These are phyloP conservation scores for Drosophila picticornis DNA, from an alignment of 2,888 invertebrate genomes.

Conservation along the genomic window DNA sequence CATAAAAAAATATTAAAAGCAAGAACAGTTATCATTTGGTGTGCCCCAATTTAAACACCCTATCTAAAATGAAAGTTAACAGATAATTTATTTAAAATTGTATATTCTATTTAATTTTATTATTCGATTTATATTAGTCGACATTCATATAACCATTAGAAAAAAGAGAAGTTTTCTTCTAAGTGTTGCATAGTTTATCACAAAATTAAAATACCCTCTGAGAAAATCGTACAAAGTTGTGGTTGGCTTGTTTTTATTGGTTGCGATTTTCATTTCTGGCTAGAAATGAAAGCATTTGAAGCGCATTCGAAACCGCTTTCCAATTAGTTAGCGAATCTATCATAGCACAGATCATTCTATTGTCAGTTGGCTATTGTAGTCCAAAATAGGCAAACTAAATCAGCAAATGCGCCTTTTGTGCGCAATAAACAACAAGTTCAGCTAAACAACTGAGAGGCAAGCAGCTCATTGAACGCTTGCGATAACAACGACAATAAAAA, in stretches of 20 bases:
- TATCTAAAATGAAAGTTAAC: neutral
- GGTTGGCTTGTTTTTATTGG: conserved; percentile 3
- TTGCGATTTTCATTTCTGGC: conserved; percentile 27
- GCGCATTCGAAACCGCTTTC: conserved; percentile 28
- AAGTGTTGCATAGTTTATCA: neutral
- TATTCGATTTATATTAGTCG: neutral
- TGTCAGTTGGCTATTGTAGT: conserved; percentile 51
- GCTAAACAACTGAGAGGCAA: conserved; percentile 36
- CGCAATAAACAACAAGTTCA: conserved; percentile 40
- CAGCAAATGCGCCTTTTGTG: conserved; percentile 54
- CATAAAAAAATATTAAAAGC: conserved; percentile 11
- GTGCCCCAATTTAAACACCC: neutral
- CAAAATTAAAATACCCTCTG: neutral
- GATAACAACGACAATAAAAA: conserved; percentile 36
- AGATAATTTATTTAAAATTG: neutral
- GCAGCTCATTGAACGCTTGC: conserved; percentile 37
- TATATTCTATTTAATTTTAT: neutral
- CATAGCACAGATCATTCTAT: conserved; percentile 31
- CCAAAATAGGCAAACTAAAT: conserved; percentile 43
- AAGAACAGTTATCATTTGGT: neutral
- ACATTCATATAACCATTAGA: neutral
- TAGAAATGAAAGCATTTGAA: conserved; percentile 39
- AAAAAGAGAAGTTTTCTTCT: neutral
- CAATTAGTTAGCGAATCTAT: conserved; percentile 41
- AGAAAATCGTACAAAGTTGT: conserved; percentile 16